phyloP scores from a whole-genome alignment of 2,797 vertebrate genomes.

The Austrolebias charrua region DNA sequence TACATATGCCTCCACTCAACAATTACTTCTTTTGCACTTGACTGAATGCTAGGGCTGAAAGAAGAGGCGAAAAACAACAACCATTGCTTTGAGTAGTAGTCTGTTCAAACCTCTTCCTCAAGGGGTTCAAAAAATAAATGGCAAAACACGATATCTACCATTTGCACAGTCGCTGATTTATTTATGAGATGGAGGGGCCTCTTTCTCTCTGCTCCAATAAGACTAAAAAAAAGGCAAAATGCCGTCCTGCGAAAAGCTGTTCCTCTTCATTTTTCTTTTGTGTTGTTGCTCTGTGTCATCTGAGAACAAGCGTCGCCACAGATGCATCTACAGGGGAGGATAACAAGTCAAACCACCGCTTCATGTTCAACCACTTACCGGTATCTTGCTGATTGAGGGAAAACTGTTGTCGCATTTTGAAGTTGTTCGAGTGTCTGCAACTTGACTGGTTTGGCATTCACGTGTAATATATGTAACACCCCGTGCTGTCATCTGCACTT shows the following conservation, averaged over 20 bases:
- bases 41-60: slow-evolving; percentile 69
- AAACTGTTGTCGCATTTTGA: slow-evolving; percentile 26
- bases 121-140: slow-evolving; percentile 43
- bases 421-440: slow-evolving; percentile 20
- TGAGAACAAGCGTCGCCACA: slow-evolving; percentile 44
- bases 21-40: slow-evolving; percentile 70
- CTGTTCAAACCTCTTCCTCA: slow-evolving; percentile 53
- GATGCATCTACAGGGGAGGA: background rate
- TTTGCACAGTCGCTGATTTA: slow-evolving; percentile 58
- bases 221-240: slow-evolving; percentile 7
- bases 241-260: slow-evolving; percentile 47
- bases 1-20: slow-evolving; percentile 60
- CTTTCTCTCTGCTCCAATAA: slow-evolving; percentile 37
- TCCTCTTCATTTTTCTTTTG: slow-evolving; percentile 44
- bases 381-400: slow-evolving; percentile 20
- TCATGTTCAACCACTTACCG: slow-evolving; percentile 40
- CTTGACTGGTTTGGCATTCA: slow-evolving; percentile 14
- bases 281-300: slow-evolving; percentile 53
- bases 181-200: slow-evolving; percentile 53
- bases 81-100: slow-evolving; percentile 54
- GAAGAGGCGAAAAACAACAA: slow-evolving; percentile 28
- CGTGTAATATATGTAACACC: slow-evolving; percentile 29
- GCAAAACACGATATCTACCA: slow-evolving; percentile 37
- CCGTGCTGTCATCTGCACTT: slow-evolving; percentile 25
- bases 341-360: slow-evolving; percentile 5